Conservation (phyloP, 2,113 vertebrate species). For the Paratilapia polleni region DNA sequence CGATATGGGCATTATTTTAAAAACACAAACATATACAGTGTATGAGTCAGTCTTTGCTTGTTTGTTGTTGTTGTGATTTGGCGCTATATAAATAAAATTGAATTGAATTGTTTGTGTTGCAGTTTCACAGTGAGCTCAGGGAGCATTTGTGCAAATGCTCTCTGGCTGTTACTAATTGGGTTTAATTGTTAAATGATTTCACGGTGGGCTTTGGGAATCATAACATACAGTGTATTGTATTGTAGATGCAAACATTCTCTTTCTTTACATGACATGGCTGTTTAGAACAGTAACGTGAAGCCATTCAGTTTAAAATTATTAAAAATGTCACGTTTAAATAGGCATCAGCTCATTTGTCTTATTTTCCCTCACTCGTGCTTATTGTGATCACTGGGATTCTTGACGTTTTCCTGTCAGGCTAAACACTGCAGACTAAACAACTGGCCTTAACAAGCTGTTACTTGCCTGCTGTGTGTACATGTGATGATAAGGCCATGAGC, state of each 20-base stretch:
- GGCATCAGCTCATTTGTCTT: constrained; percentile 22
- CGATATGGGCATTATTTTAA: not conserved
- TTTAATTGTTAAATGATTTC: constrained; percentile 32
- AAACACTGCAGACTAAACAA: constrained; percentile 47
- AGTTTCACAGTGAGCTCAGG: not conserved
- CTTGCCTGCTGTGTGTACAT: constrained; percentile 45
- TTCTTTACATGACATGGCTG: not conserved
- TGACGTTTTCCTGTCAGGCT: constrained; percentile 16
- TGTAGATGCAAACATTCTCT: not conserved
- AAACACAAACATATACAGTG: not conserved
- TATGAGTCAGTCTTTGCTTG: not conserved
- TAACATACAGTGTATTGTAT: not conserved
- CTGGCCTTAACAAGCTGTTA: constrained; percentile 44
- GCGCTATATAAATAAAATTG: too few species aligned
- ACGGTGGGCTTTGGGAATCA: constrained; percentile 10
- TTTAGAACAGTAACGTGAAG: not conserved
- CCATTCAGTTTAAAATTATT: not conserved
- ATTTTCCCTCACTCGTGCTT: constrained; percentile 5
- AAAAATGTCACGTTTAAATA: constrained; percentile 4
- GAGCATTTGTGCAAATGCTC: constrained; percentile 9
- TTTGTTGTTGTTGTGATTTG: too few species aligned
- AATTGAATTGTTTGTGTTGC: too few species aligned
- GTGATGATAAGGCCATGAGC: constrained; percentile 40
- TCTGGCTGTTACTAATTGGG: constrained; percentile 8
- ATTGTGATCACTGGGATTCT: constrained; percentile 1